Evolutionary conservation across 2,113 vertebrate genomes (phyloP).

Genomic region (Notarius lentiginosus): DNA sequence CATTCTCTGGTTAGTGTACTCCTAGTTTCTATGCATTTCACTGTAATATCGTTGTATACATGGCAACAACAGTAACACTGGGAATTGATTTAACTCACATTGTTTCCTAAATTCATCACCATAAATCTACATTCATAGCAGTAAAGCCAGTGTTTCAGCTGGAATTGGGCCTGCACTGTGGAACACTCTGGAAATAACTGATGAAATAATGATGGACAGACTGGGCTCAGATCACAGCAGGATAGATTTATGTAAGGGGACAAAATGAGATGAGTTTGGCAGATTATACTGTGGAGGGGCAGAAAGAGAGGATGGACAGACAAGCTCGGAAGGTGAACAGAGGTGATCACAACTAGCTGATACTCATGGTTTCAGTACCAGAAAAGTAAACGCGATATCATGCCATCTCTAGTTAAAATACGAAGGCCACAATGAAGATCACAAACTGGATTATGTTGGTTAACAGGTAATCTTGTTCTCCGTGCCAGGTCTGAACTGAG

Average conservation of each 20-base stretch:
- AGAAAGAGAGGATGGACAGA: background rate
- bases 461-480: background rate
- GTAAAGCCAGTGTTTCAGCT: background rate
- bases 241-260: constrained; percentile 16
- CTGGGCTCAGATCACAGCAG: background rate
- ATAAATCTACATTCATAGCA: background rate
- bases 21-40: background rate
- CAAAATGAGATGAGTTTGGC: background rate
- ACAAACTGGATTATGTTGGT: constrained; percentile 5
- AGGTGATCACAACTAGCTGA: background rate
- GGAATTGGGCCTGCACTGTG: background rate
- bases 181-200: background rate
- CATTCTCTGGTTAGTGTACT: background rate
- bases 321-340: background rate
- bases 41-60: background rate
- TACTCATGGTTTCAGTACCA: background rate
- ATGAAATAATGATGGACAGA: background rate
- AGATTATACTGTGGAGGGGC: background rate
- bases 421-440: constrained; percentile 39
- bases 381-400: background rate
- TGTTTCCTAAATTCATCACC: background rate
- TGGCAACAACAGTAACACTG: background rate
- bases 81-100: background rate
- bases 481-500: background rate
- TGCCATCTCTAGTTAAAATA: constrained; percentile 36